Evolutionary conservation across 2,888 invertebrate species (phyloP), one percentile per base, ranked within the genome.

Genomic region (Xestia c-nigrum): DNA sequence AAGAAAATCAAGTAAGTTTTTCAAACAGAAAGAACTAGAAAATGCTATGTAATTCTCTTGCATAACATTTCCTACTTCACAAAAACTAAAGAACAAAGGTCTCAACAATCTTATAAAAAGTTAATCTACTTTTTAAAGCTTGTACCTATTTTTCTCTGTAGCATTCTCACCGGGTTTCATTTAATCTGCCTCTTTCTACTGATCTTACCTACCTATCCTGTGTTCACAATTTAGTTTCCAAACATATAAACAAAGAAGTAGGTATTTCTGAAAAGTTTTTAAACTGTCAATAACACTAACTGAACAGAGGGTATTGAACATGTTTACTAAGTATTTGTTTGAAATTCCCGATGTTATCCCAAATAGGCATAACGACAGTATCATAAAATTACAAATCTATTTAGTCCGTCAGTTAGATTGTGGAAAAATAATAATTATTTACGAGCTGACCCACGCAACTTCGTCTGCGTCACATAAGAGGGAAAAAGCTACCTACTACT

Each of bases 121-220:
- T 76, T 81, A 85, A 85, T 85, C 77, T 85, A 61, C 63, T n/a
- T 85, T 59, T 81, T 67, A 38, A 76, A 73, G 57, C 66, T 55
- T 46, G 43, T 81, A 31, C 16, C 57, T 59, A 79, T 81, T 80
- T 72, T 80, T 46, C 50, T 72, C 31, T 70, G 38, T 21, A 85
- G 70, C 52, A 76, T 73, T 81, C 77, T 81, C 70, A 71, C 24
- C 67, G 85, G 82, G 52, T 47, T 85, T 70, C 69, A 71, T 76
- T 85, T 71, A 81, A 85, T 76, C 72, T 67, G 52, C 59, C 24
- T 38, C 24, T 52, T 59, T 12, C 55, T 14, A 50, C 52, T 31
- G 69, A 46, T 65, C 46, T 19, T 83, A 67, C n/a, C 40, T 43
- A 63, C 21, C 40, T 43, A 43, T 3, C 14, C n/a, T 43, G 16